Evolutionary conservation across 2,797 vertebrate species (phyloP).

Genomic region (Iguana delicatissima): DNA sequence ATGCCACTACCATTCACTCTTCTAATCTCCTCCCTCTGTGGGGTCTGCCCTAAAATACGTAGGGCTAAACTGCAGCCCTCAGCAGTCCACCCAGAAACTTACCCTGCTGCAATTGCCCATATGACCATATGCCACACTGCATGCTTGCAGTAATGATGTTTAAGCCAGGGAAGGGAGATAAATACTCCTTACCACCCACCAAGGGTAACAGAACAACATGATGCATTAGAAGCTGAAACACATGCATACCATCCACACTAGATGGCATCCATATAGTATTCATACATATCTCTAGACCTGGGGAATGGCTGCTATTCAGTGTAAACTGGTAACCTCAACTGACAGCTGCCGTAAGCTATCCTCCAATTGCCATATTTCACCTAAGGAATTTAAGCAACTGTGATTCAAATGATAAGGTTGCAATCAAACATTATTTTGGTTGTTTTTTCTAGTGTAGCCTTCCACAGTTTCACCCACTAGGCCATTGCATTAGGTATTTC

Average conservation of each 20-base stretch:
- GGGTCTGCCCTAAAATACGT: not conserved
- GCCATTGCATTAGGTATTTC: too few relatives aligned
- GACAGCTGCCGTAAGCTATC: not conserved
- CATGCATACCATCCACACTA: not conserved
- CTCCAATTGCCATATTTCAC: not conserved
- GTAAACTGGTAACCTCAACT: not conserved
- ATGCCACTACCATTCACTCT: not conserved
- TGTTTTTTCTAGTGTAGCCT: not conserved
- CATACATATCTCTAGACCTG: not conserved
- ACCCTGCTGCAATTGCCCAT: not conserved
- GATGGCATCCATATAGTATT: not conserved
- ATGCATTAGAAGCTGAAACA: not conserved
- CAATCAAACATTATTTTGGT: not conserved
- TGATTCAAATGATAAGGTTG: not conserved
- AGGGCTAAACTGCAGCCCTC: not conserved
- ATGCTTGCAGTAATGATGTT: not conserved
- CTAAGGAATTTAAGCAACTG: not conserved
- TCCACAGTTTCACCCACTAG: not conserved
- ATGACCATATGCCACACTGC: not conserved
- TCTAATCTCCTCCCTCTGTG: not conserved
- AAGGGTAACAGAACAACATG: not conserved
- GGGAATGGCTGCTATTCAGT: not conserved
- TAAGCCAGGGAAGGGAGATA: not conserved
- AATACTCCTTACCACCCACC: not conserved
- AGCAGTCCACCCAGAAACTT: not conserved